These are phyloP conservation scores for Ancistrus triradiatus DNA, from an alignment of 2,113 vertebrate species.

Conservation along the genomic window DNA sequence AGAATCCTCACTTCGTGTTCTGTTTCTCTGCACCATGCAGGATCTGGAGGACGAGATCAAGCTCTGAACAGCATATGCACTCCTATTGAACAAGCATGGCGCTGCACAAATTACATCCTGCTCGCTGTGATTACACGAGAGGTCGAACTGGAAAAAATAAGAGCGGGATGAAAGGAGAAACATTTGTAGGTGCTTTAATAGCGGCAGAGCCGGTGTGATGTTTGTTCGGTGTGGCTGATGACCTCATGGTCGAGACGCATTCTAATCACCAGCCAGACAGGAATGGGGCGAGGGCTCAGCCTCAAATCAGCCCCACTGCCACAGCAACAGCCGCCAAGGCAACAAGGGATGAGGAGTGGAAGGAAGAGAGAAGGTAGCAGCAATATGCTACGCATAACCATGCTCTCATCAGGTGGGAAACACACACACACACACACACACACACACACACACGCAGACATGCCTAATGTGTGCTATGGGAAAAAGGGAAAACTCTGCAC, in stretches of 20 bases:
- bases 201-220: neutral
- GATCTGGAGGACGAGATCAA: no score
- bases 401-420: neutral
- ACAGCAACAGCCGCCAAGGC: conserved; percentile 32
- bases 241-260: conserved; percentile 16
- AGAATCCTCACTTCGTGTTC: neutral
- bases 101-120: no score
- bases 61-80: no score
- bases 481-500: neutral
- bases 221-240: conserved; percentile 15
- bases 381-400: conserved; percentile 10
- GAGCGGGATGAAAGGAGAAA: neutral
- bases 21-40: conserved; percentile 3
- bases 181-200: conserved; percentile 9
- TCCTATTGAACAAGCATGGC: no score
- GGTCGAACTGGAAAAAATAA: neutral
- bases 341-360: conserved; percentile 22
- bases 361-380: conserved; percentile 4
- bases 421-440: neutral
- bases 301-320: conserved; percentile 32
- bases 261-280: conserved; percentile 21
- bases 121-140: conserved; percentile 2
- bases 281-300: conserved; percentile 10
- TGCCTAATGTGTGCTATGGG: conserved; percentile 2
- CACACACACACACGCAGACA: neutral